Evolutionary conservation across 2,888 invertebrate species (phyloP).

Genomic region (Cheilosia soror): DNA sequence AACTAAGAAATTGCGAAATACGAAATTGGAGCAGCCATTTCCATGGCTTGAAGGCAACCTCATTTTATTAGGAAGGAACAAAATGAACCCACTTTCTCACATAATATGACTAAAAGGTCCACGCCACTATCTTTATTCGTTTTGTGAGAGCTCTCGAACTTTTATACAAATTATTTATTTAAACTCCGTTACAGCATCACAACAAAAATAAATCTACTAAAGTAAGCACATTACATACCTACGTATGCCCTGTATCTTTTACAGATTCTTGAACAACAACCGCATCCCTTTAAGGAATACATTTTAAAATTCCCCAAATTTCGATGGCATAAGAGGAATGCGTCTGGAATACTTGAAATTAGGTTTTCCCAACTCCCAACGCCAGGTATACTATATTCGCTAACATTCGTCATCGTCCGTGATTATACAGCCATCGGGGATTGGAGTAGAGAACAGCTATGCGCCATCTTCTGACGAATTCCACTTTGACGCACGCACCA

Average conservation of each 20-base stretch:
- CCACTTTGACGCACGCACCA: not conserved
- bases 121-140: not conserved
- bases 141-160: not conserved
- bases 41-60: too few species aligned
- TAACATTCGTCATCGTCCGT: constrained; percentile 4
- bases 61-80: too few species aligned
- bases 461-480: not conserved
- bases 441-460: not conserved
- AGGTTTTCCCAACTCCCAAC: not conserved
- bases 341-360: constrained; percentile 36
- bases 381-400: not conserved
- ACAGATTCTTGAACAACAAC: not conserved
- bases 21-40: too few species aligned
- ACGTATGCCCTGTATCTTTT: not conserved
- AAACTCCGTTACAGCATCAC: not conserved
- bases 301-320: not conserved
- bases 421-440: constrained; percentile 15
- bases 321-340: constrained; percentile 8
- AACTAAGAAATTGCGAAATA: too few species aligned
- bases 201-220: not conserved
- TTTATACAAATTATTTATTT: not conserved
- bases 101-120: not conserved
- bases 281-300: constrained; percentile 1
- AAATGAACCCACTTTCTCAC: too few species aligned
- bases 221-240: not conserved